Evolutionary conservation across 1,140 invertebrate genomes (phyloP).

Genomic region (Rhynchophorus ferrugineus): DNA sequence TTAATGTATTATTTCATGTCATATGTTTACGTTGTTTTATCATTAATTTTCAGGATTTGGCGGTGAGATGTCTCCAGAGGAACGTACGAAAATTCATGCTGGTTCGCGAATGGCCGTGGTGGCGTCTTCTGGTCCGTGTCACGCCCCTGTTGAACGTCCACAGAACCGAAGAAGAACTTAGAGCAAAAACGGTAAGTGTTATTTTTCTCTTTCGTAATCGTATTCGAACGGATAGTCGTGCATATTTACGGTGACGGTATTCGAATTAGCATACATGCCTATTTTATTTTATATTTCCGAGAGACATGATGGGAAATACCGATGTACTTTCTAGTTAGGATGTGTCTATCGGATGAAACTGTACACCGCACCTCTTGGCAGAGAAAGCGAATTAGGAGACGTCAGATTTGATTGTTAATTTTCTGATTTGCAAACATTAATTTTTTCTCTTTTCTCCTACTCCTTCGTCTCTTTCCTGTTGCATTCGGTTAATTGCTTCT

Average conservation of each 20-base stretch:
- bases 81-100: conserved; percentile 87
- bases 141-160: conserved; percentile 87
- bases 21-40: too few species aligned
- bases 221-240: too few species aligned
- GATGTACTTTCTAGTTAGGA: background rate
- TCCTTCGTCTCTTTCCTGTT: too few species aligned
- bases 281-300: background rate
- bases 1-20: too few species aligned
- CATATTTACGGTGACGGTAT: too few species aligned
- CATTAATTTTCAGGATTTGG: conserved; percentile 52
- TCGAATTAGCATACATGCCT: too few species aligned
- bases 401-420: background rate
- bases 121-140: conserved; percentile 83
- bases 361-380: background rate
- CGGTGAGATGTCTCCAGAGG: conserved; percentile 84
- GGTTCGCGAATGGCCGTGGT: conserved; percentile 92
- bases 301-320: background rate
- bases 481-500: too few species aligned
- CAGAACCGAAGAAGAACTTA: conserved; percentile 83
- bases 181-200: conserved; percentile 57
- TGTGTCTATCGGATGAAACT: background rate
- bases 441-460: too few species aligned
- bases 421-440: too few species aligned
- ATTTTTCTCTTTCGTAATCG: background rate
- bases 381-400: background rate